Evolutionary conservation across 2,888 invertebrate genomes (phyloP), one percentile per base, ranked within the genome.

Genomic region (Cryptus armator): DNA sequence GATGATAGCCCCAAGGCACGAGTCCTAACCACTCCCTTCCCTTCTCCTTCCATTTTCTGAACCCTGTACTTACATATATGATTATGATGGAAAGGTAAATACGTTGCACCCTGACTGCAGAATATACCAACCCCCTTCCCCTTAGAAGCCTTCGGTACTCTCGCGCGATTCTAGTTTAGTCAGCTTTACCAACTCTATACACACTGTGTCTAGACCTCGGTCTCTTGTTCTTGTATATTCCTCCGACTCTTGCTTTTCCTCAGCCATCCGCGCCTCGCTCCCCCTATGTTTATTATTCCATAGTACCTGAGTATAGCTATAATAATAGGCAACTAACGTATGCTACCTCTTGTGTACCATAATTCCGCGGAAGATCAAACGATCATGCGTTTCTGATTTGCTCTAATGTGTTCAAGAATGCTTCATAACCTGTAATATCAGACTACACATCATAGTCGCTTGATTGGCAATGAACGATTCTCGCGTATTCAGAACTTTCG

Each of bases 71-170:
- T 87, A 86, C 84, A 88, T 87, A 83, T 66, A 77, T 86, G 88
- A 89, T 89, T 89, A 89, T 87, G 88, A 87, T 86, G 86, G 88
- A 87, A 87, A 87, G 83, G 89, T 87, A 88, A 89, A 89, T 88
- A 89, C 86, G 86, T 81, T 83, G 83, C 37, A 67, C 76, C 44
- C 67, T 71, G 74, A 44, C 67, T 64, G 74, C 74, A 62, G 56
- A 74, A 80, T 81, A 72, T 75, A 79, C 53, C 12, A 71, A 29
- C 9, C 37, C 37, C 37, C n/a, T n/a, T n/a, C n/a, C 68, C 77
- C 62, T 19, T 71, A n/a, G 10, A 46, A 67, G 10, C 59, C 56
- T 16, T 37, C 37, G 59, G 79, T 51, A 19, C 24, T 44, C 24
- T 24, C 32, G 37, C 19, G 71, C 44, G 32, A 48, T 76, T 72